Percentiles rank a stretch among this genome's conserved stretches.
phyloP scores from a whole-genome alignment of 1,140 invertebrate genomes.

The Pachyrhynchus sulphureomaculatus region DNA sequence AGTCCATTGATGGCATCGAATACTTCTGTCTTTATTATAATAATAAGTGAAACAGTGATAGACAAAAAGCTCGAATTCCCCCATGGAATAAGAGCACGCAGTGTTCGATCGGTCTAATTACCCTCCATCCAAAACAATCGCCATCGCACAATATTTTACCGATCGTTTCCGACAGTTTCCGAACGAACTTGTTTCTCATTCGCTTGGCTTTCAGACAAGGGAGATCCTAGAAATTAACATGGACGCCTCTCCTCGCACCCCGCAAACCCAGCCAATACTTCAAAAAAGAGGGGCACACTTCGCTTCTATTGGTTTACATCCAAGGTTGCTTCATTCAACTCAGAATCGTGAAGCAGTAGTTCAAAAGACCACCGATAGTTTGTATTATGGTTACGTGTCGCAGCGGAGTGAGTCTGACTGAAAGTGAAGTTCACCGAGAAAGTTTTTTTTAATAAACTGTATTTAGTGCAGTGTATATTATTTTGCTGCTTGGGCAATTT shows the following conservation, averaged over 20 bases:
- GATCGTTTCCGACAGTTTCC: conserved; percentile 1
- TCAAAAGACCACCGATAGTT: conserved; percentile 6
- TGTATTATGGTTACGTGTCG: background rate
- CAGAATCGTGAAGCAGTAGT: background rate
- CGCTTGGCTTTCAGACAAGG: conserved; percentile 16
- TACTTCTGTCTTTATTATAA: too few relatives aligned
- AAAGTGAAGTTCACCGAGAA: too few relatives aligned
- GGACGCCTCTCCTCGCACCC: conserved; percentile 15
- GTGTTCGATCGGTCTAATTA: background rate
- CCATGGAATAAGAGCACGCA: too few relatives aligned
- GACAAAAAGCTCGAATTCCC: too few relatives aligned
- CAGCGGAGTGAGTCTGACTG: background rate
- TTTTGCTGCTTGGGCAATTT: background rate
- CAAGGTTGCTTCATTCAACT: background rate
- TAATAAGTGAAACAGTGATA: background rate
- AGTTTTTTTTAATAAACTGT: too few relatives aligned
- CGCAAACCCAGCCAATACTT: conserved; percentile 1
- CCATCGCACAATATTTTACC: conserved; percentile 11
- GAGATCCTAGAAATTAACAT: conserved; percentile 23
- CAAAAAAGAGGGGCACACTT: conserved; percentile 1
- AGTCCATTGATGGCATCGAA: too few relatives aligned
- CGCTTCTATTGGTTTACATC: background rate
- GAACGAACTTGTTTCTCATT: conserved; percentile 26
- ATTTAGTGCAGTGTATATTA: too few relatives aligned
- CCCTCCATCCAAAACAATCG: background rate